Evolutionary conservation across 1,140 invertebrate species (phyloP).

Genomic region (Battus philenor): DNA sequence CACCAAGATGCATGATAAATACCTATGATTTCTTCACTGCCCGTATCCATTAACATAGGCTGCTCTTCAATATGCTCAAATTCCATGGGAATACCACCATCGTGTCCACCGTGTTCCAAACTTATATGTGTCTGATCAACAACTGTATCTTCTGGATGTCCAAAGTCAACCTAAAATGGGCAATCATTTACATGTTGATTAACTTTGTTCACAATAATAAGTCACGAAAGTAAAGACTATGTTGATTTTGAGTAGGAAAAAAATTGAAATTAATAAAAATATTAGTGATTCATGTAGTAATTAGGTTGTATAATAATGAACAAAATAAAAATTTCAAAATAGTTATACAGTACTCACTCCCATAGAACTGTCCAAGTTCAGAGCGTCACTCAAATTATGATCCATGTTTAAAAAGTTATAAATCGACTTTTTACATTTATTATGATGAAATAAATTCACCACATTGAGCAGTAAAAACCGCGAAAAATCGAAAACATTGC

Average conservation of each 20-base stretch:
- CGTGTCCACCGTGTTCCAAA: constrained; percentile 32
- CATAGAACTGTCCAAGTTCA: constrained; percentile 57
- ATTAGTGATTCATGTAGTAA: too few species aligned
- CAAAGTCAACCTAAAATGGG: constrained; percentile 54
- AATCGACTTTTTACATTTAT: constrained; percentile 12
- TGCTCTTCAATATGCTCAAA: constrained; percentile 53
- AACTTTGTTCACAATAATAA: constrained; percentile 10
- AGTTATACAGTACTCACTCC: constrained; percentile 35
- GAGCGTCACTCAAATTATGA: constrained; percentile 58
- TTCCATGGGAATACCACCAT: constrained; percentile 52
- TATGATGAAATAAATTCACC: constrained; percentile 4
- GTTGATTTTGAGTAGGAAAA: too few species aligned
- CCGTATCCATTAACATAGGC: constrained; percentile 56
- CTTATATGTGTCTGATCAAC: constrained; percentile 42
- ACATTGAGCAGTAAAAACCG: constrained; percentile 18
- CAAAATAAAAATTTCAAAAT: constrained; percentile 6
- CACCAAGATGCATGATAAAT: too few species aligned
- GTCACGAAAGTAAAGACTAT: constrained; percentile 1
- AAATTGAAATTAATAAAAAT: too few species aligned
- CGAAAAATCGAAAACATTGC: constrained; percentile 37
- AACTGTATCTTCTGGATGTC: constrained; percentile 38
- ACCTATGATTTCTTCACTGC: constrained; percentile 61
- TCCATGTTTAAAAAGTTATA: constrained; percentile 42
- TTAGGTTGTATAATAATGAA: too few species aligned
- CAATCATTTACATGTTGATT: too few species aligned